A percentile compares a stretch with the other conserved stretches of the same genome.
Conservation (phyloP, 2,113 vertebrate species). For the Phocoena phocoena region DNA sequence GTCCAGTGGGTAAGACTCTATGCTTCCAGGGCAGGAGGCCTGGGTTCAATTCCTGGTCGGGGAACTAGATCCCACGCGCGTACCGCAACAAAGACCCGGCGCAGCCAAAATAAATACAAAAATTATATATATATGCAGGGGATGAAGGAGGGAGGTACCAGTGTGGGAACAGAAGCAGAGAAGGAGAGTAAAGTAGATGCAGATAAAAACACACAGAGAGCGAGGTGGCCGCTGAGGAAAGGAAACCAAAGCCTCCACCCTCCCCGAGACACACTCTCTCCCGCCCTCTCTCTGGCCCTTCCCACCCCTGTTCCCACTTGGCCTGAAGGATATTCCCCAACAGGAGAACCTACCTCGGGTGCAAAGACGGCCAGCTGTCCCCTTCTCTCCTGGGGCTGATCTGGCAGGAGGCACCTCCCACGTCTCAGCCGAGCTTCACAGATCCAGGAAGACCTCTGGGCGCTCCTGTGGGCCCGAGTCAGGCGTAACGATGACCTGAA, state of each 20-base stretch:
- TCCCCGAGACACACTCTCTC: not conserved
- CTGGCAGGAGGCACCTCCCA: not conserved
- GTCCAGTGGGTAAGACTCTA: too few relatives aligned
- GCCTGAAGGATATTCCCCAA: not conserved
- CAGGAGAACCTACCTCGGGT: conserved; percentile 57
- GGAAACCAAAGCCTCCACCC: not conserved
- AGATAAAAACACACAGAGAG: not conserved
- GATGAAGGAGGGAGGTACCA: fast-evolving
- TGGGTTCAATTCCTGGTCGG: too few relatives aligned
- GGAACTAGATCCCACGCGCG: too few relatives aligned
- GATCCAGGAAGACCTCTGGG: conserved; percentile 13
- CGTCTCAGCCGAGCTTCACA: not conserved
- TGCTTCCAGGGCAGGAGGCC: too few relatives aligned
- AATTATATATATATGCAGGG: too few relatives aligned
- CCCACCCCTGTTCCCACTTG: not conserved
- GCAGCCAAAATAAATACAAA: too few relatives aligned
- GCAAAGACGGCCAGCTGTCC: conserved; percentile 4
- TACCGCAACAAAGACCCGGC: too few relatives aligned
- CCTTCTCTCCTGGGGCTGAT: not conserved
- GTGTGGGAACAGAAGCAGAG: not conserved
- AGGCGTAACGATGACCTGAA: not conserved
- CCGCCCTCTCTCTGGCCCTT: not conserved
- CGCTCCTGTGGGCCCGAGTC: not conserved
- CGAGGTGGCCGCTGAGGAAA: fast-evolving
- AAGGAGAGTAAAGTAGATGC: not conserved